Evolutionary conservation across 2,888 invertebrate species (phyloP).

Genomic region (Linhomoeus sp.): DNA sequence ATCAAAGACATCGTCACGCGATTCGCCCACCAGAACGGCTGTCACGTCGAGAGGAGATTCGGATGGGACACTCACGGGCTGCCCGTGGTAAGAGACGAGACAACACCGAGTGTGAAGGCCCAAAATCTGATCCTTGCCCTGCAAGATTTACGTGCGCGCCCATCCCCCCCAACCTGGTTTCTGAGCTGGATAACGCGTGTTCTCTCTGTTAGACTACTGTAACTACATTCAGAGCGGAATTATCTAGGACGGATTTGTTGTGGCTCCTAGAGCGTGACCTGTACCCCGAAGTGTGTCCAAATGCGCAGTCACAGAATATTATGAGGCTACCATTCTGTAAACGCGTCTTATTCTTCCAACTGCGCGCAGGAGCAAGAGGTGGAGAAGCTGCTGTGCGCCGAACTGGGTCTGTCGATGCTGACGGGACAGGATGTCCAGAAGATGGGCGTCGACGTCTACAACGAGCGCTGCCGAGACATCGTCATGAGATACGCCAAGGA

Average conservation of each 20-base stretch:
- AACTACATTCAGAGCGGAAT: too few relatives aligned
- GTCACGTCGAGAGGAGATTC: conserved; percentile 63
- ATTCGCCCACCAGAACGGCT: conserved; percentile 79
- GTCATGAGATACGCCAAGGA: conserved; percentile 82
- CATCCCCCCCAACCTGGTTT: too few relatives aligned
- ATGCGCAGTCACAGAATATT: too few relatives aligned
- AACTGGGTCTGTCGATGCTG: conserved; percentile 34
- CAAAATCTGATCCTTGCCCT: background rate
- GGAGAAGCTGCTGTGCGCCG: conserved; percentile 41
- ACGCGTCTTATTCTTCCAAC: too few relatives aligned
- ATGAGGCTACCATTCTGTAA: too few relatives aligned
- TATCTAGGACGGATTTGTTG: too few relatives aligned
- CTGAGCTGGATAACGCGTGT: too few relatives aligned
- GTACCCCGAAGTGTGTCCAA: too few relatives aligned
- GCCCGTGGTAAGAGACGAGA: conserved; percentile 45
- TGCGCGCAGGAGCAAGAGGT: conserved; percentile 44
- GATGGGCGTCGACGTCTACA: conserved; percentile 89
- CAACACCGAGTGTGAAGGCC: background rate
- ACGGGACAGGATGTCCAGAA: conserved; percentile 85
- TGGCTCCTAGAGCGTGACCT: too few relatives aligned
- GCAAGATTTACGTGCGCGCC: too few relatives aligned
- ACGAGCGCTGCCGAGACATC: conserved; percentile 82
- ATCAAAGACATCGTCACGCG: conserved; percentile 67
- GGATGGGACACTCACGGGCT: conserved; percentile 99
- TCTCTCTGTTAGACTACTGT: too few relatives aligned